Evolutionary conservation across 2,113 vertebrate species (phyloP).

Genomic region (Isichthys henryi): DNA sequence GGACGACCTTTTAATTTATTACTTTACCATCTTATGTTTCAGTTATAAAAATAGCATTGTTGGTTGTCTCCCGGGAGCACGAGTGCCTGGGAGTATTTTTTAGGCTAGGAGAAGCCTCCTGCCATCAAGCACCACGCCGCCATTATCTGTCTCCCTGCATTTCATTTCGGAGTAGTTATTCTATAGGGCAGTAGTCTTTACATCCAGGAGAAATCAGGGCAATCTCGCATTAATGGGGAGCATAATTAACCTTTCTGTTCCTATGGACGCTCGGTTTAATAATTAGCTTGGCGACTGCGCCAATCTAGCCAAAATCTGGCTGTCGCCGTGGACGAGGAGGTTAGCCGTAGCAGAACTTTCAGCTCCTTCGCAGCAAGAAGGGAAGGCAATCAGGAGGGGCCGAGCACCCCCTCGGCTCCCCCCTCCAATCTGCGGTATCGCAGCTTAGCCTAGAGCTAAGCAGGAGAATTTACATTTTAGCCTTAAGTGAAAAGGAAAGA

Average conservation of each 20-base stretch:
- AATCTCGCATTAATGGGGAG: neutral
- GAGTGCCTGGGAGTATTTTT: neutral
- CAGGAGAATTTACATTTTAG: conserved; percentile 55
- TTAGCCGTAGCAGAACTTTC: neutral
- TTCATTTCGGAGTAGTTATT: no score
- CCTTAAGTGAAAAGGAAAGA: conserved; percentile 55
- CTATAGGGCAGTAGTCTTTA: neutral
- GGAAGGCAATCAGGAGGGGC: neutral
- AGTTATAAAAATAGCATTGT: conserved; percentile 5
- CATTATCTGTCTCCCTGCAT: neutral
- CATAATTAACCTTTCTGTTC: neutral
- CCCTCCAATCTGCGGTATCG: conserved; percentile 30
- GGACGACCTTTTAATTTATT: neutral
- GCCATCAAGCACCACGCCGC: neutral
- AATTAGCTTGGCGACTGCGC: neutral
- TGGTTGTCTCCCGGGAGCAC: neutral
- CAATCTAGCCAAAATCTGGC: neutral
- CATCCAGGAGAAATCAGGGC: neutral
- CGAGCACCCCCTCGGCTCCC: neutral
- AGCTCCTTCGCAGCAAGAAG: neutral
- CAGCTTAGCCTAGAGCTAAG: conserved; percentile 50
- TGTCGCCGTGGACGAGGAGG: neutral
- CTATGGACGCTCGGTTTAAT: neutral
- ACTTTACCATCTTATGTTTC: conserved; percentile 8
- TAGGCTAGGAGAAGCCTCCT: neutral